A percentile compares a stretch with the other conserved stretches of the same genome.
These are phyloP conservation scores for Eilema griseolum DNA, from an alignment of 2,888 invertebrate genomes.

Conservation along the genomic window DNA sequence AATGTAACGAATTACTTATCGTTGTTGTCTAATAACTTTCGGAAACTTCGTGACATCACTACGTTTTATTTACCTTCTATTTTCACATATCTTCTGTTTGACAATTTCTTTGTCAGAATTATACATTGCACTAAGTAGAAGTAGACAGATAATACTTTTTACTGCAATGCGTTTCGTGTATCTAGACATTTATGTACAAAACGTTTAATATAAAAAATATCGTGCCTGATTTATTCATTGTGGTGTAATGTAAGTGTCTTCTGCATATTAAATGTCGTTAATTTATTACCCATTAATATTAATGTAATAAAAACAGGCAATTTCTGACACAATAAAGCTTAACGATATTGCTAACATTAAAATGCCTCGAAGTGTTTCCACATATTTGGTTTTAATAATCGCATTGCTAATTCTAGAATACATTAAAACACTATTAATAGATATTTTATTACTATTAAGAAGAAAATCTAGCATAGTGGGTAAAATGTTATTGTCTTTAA, in stretches of 20 bases:
- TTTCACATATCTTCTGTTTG: too few species aligned
- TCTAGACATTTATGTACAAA: neutral
- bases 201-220: neutral
- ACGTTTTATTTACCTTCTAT: too few species aligned
- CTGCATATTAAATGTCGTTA: neutral
- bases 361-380: conserved; percentile 3
- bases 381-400: neutral
- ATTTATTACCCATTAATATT: conserved; percentile 1
- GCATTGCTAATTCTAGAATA: neutral
- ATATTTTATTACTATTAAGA: neutral
- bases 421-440: neutral
- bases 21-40: neutral
- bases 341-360: conserved; percentile 6
- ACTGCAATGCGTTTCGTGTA: neutral
- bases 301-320: neutral
- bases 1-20: neutral
- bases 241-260: neutral
- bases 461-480: neutral
- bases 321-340: conserved; percentile 8
- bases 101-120: neutral
- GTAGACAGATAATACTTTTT: too few species aligned
- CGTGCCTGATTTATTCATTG: neutral
- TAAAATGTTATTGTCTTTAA: neutral
- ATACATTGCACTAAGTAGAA: neutral
- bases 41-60: too few species aligned